Conservation (phyloP, 2,113 vertebrate species). For the Antechinus flavipes region DNA sequence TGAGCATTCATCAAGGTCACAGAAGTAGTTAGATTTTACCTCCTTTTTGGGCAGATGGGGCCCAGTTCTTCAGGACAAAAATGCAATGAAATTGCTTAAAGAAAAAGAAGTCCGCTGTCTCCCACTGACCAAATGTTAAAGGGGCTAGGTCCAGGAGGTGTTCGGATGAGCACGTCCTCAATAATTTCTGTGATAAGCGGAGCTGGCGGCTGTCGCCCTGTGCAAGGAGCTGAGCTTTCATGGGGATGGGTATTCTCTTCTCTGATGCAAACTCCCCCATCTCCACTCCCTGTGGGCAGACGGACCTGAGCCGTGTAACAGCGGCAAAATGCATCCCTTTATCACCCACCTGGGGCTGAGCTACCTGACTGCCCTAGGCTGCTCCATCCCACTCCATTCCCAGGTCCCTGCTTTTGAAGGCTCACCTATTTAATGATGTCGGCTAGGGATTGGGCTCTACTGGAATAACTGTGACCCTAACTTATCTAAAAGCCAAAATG, state of each 20-base stretch:
- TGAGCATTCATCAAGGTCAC: conserved; percentile 64
- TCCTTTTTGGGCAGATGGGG: conserved; percentile 59
- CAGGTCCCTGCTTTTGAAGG: not conserved
- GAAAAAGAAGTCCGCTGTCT: not conserved
- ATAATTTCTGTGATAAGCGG: not conserved
- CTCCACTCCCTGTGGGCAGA: not conserved
- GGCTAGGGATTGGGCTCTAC: too few relatives aligned
- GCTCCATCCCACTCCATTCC: not conserved
- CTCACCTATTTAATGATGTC: too few relatives aligned
- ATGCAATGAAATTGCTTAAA: not conserved
- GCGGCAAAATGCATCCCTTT: not conserved
- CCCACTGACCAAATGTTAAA: not conserved
- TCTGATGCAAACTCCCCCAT: not conserved
- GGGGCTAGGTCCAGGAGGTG: not conserved
- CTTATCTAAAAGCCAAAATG: not conserved
- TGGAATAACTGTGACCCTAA: not conserved
- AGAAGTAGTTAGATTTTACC: conserved; percentile 10
- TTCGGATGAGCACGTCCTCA: not conserved
- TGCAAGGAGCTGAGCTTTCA: not conserved
- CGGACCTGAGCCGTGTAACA: not conserved
- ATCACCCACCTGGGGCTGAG: not conserved
- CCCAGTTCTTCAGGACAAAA: conserved; percentile 37
- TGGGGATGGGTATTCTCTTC: not conserved
- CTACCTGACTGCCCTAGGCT: not conserved
- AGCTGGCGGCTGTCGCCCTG: not conserved